phyloP scores from a whole-genome alignment of 2,113 vertebrate genomes.

The Sinosuthora webbiana region DNA sequence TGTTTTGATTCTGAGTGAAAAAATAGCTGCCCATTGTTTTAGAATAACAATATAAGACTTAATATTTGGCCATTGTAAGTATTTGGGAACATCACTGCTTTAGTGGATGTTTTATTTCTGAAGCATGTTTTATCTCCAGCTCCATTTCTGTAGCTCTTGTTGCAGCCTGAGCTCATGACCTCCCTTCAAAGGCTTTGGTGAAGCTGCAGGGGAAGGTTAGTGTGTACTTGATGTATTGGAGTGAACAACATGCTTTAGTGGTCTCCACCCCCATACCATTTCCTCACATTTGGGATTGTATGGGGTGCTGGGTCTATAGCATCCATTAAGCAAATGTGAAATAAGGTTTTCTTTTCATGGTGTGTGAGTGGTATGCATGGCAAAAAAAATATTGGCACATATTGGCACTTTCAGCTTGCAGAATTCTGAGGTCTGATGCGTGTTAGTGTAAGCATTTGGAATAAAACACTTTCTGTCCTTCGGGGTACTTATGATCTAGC shows the following conservation, averaged over 20 bases:
- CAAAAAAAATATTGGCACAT: background rate
- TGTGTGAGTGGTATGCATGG: background rate
- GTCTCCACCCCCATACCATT: background rate
- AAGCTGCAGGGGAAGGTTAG: background rate
- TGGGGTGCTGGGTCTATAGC: background rate
- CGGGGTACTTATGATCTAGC: background rate
- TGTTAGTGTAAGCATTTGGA: background rate
- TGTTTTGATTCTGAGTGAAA: background rate
- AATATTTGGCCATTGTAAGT: background rate
- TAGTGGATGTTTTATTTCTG: background rate
- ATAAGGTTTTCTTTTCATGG: background rate
- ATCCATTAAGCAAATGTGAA: background rate
- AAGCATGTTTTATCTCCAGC: background rate
- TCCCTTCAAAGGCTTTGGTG: background rate
- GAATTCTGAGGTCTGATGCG: background rate
- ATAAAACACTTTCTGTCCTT: background rate
- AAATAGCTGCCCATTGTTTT: background rate
- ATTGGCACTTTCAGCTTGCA: background rate
- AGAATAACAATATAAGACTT: background rate
- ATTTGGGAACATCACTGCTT: background rate
- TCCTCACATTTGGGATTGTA: background rate
- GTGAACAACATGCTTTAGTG: background rate
- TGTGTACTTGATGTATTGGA: background rate
- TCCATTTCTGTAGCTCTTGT: background rate
- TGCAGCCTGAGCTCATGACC: background rate